Evolutionary conservation across 2,113 vertebrate species (phyloP).

Genomic region (Apodemus sylvaticus): DNA sequence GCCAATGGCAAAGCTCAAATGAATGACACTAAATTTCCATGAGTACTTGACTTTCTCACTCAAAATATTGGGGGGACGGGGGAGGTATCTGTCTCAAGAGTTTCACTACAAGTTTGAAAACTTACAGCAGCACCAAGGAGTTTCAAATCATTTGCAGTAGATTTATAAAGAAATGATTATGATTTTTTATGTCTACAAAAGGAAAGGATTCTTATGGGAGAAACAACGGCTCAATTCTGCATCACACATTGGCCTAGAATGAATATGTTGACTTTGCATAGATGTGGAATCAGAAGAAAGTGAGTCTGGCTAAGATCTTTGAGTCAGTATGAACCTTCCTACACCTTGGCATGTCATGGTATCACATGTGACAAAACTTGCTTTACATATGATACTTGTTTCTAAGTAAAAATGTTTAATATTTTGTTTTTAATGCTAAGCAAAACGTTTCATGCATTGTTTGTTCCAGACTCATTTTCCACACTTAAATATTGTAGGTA

Average conservation of each 20-base stretch:
- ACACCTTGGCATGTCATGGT: background rate
- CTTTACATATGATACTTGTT: background rate
- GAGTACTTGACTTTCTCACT: background rate
- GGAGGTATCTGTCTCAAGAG: background rate
- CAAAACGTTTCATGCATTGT: background rate
- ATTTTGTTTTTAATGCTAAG: background rate
- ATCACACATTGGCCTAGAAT: background rate
- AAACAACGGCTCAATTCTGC: background rate
- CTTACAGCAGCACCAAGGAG: background rate
- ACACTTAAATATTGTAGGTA: background rate
- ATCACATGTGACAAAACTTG: background rate
- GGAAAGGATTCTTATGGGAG: background rate
- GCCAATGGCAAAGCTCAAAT: background rate
- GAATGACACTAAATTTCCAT: background rate
- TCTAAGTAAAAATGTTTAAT: background rate
- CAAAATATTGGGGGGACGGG: background rate
- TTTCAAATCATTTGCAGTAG: background rate
- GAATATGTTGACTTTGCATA: background rate
- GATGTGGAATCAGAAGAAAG: background rate
- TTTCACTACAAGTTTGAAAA: background rate
- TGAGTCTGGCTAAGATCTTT: background rate
- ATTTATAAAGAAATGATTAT: background rate
- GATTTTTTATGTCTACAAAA: background rate
- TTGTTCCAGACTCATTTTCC: background rate
- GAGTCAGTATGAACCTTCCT: background rate